Base-by-base conservation (phyloP, 2,113 vertebrate genomes). In the Oncorhynchus clarkii region DNA sequence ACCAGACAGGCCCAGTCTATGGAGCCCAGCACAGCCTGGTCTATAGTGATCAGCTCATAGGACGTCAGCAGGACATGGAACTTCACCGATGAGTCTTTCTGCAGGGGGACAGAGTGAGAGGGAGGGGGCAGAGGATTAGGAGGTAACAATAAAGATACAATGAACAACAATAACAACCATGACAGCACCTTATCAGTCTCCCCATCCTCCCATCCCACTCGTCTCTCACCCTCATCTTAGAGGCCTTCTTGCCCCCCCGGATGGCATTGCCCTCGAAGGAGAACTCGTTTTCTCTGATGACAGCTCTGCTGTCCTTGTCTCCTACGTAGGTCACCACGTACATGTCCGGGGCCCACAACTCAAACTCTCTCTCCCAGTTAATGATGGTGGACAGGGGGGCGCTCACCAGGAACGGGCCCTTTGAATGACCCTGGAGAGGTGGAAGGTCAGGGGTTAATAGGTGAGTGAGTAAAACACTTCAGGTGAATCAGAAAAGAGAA, bases 301-400 rank as follows among this genome's bases (percentile, higher is more conserved):
- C 97, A 16, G 97, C 97, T 51, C 97, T 94, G 89, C 97, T 98
- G 90, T 99, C 97, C 85, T 99, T 99, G 85, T 99, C 97, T 0
- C 97, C 97, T 0, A 98, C 94, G 0, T 99, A 99, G 8, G 97
- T 99, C 72, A 99, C 97, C 67, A 99, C 97, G 0, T 99, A 99
- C 95, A 99, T 97, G 85, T 99, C 97, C 1, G 97, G 97, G 6
- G 97, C 97, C 97, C 97, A 99, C 96, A 99, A 94, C 89, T 99
- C 97, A 91, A 99, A 99, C 89, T 99, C 97, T 72, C 97, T 91
- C 79, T 99, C 97, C 97, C 97, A 99, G 90, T 99, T 99, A 84
- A 99, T 99, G 88, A 99, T 98, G 77, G 97, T 99, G 77, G 97
- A 99, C 73, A 99, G 92, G 0, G 97, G 97, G 4, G 97, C 97